These are phyloP conservation scores for Varroa destructor DNA, from an alignment of 1,140 invertebrate genomes.

Conservation along the genomic window DNA sequence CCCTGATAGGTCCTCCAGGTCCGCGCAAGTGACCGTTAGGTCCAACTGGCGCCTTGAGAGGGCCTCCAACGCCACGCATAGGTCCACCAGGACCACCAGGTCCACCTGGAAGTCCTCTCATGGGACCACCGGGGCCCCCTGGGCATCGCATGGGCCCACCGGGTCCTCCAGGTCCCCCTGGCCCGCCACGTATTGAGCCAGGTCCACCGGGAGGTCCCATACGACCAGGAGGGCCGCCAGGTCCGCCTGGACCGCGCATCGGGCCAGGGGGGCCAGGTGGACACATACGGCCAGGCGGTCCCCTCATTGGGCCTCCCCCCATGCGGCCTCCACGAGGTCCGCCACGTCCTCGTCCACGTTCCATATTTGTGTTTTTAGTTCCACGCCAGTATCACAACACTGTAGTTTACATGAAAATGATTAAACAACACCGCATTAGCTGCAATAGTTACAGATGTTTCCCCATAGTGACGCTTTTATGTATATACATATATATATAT, in stretches of 20 bases:
- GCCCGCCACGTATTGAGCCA: constrained; percentile 13
- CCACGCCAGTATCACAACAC: no score
- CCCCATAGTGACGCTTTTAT: no score
- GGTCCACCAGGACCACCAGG: background rate
- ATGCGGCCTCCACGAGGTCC: constrained; percentile 14
- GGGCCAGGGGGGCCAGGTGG: constrained; percentile 15
- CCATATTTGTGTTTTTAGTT: background rate
- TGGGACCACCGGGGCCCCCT: background rate
- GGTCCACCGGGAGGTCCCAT: constrained; percentile 18
- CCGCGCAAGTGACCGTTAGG: background rate
- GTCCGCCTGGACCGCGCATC: background rate
- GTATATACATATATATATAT: no score
- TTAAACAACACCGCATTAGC: no score
- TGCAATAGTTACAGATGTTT: no score
- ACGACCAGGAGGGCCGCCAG: background rate
- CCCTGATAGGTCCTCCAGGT: background rate
- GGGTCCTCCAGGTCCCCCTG: background rate
- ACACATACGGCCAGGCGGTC: background rate
- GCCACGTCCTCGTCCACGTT: constrained; percentile 22
- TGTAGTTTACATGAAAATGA: no score
- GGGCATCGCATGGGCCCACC: constrained; percentile 17
- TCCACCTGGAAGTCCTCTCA: constrained; percentile 4
- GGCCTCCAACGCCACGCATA: background rate
- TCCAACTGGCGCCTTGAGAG: background rate
- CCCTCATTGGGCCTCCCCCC: background rate